Percentiles rank a stretch among this genome's conserved stretches.
Evolutionary conservation across 2,797 vertebrate species (phyloP).

Genomic region (Acipenser oxyrinchus): DNA sequence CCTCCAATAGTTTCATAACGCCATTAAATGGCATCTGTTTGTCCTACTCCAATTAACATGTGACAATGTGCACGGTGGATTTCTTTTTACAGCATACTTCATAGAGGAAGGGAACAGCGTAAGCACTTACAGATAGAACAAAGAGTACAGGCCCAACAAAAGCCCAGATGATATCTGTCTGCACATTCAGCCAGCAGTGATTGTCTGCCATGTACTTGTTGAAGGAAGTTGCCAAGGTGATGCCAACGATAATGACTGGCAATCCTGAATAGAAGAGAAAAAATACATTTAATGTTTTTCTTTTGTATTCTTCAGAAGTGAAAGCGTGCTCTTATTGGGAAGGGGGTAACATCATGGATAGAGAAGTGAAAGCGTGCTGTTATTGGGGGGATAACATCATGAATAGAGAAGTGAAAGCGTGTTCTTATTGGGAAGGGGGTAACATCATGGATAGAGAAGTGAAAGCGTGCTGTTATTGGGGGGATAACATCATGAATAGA

Average conservation of each 20-base stretch:
- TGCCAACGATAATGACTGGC: slow-evolving; percentile 69
- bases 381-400: no score
- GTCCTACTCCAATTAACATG: not conserved
- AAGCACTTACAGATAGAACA: slow-evolving; percentile 66
- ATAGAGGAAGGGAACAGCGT: not conserved
- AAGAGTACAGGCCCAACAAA: slow-evolving; percentile 84
- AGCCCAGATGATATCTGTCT: slow-evolving; percentile 78
- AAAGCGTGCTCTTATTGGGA: no score
- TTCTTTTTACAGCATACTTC: not conserved
- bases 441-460: no score
- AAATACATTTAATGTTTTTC: slow-evolving; percentile 10
- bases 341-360: no score
- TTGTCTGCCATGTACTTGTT: slow-evolving; percentile 69
- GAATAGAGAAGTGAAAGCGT: no score
- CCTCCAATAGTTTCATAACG: not conserved
- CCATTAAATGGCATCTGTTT: not conserved
- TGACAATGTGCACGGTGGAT: slow-evolving; percentile 1
- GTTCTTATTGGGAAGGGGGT: no score
- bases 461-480: no score
- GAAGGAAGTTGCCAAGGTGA: slow-evolving; percentile 65
- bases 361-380: no score
- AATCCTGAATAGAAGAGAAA: slow-evolving; percentile 54
- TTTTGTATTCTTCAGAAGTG: slow-evolving; percentile 1
- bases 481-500: no score
- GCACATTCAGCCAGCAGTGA: slow-evolving; percentile 82